Conservation (phyloP, 1,140 invertebrate genomes). For the Neomicropteryx cornuta region DNA sequence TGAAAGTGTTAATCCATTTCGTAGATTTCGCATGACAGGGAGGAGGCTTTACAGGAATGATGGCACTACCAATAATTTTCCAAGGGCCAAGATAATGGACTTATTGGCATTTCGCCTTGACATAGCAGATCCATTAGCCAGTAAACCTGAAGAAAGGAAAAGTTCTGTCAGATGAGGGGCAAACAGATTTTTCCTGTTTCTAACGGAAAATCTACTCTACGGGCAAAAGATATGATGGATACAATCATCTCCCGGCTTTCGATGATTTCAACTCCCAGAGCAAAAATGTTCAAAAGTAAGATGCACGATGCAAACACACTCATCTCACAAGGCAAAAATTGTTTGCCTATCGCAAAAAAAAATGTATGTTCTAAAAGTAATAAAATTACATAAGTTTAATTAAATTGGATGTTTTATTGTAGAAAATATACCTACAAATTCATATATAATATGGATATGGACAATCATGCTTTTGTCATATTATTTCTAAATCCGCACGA, state of each 20-base stretch:
- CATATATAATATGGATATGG: no score
- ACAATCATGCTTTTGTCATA: no score
- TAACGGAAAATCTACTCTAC: slow-evolving; percentile 5
- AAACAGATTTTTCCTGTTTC: not conserved
- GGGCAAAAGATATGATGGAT: slow-evolving; percentile 15
- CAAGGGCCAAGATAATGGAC: slow-evolving; percentile 7
- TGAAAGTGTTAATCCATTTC: slow-evolving; percentile 15
- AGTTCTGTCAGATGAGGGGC: not conserved
- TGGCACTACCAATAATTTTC: slow-evolving; percentile 7
- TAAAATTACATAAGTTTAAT: no score
- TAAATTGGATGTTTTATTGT: no score
- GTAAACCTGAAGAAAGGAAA: not conserved
- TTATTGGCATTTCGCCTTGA: slow-evolving; percentile 13
- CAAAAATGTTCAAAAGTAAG: slow-evolving; percentile 5
- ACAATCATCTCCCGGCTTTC: slow-evolving; percentile 11
- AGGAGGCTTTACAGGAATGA: slow-evolving; percentile 11
- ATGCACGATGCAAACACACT: slow-evolving; percentile 12
- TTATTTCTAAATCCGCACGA: no score
- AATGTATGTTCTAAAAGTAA: no score
- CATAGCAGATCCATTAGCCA: slow-evolving; percentile 8
- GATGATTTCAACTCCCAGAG: slow-evolving; percentile 12
- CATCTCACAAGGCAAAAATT: slow-evolving; percentile 9
- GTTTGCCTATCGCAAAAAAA: no score
- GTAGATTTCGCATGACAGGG: slow-evolving; percentile 9
- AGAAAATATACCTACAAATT: no score